Evolutionary conservation across 2,888 invertebrate genomes (phyloP).

Genomic region (Agriopis leucophaearia): DNA sequence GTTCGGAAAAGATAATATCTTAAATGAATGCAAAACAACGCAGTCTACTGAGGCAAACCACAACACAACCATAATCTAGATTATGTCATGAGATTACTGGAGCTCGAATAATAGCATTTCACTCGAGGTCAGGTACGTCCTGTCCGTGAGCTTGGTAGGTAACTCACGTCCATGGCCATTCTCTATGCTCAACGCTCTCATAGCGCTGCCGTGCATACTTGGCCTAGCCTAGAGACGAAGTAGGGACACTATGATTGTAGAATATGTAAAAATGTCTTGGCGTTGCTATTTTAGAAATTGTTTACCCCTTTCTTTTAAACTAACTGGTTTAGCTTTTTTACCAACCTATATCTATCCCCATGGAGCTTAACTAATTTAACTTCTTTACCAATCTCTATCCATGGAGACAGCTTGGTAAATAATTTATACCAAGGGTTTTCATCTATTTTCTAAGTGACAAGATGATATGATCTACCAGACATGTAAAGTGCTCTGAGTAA

Average conservation of each 20-base stretch:
- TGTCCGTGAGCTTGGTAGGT: slow-evolving; percentile 55
- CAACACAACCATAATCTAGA: slow-evolving; percentile 67
- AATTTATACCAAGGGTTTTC: no score
- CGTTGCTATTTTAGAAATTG: not conserved
- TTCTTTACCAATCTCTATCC: no score
- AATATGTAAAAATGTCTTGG: not conserved
- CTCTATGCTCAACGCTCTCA: slow-evolving; percentile 74
- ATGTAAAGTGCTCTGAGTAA: no score
- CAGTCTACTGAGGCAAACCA: not conserved
- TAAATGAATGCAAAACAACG: not conserved
- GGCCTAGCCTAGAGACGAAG: slow-evolving; percentile 72
- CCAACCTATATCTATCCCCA: no score
- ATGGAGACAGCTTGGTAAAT: no score
- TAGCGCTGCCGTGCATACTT: slow-evolving; percentile 58
- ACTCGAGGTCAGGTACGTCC: slow-evolving; percentile 66
- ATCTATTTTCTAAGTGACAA: no score
- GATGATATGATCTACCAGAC: no score
- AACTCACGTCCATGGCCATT: slow-evolving; percentile 69
- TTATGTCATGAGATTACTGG: slow-evolving; percentile 84
- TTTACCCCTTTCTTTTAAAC: not conserved
- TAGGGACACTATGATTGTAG: slow-evolving; percentile 70
- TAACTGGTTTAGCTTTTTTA: no score
- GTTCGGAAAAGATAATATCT: not conserved
- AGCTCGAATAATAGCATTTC: slow-evolving; percentile 76
- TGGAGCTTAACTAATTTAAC: no score